Conservation (phyloP, 2,797 vertebrate genomes). For the Erpetoichthys calabaricus region DNA sequence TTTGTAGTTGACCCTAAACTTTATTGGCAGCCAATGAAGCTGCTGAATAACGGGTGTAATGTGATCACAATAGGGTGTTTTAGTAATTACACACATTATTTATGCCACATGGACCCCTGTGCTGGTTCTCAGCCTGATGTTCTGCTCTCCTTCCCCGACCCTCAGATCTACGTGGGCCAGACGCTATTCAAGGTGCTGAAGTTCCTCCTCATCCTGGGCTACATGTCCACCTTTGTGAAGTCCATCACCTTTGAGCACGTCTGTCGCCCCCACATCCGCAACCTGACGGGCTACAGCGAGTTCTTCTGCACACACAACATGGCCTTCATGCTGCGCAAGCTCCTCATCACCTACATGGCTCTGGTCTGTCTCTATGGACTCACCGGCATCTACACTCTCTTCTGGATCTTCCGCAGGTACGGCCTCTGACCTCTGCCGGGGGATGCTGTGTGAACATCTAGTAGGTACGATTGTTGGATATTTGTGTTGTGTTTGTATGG, state of each 20-base stretch:
- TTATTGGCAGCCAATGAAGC: no score
- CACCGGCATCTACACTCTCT: slow-evolving; percentile 49
- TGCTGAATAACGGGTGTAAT: no score
- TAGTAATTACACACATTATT: no score
- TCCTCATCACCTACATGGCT: slow-evolving; percentile 49
- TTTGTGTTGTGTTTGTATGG: no score
- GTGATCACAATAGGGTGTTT: no score
- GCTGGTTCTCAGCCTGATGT: not conserved
- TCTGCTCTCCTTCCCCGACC: no score
- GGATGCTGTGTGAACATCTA: no score
- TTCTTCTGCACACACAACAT: slow-evolving; percentile 61
- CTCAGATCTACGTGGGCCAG: slow-evolving; percentile 57
- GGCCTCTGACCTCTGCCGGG: slow-evolving; percentile 1
- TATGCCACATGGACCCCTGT: no score
- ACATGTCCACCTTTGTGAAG: slow-evolving; percentile 45
- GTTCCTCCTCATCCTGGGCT: slow-evolving; percentile 43
- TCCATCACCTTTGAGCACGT: slow-evolving; percentile 50
- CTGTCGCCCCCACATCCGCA: slow-evolving; percentile 40
- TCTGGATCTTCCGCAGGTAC: slow-evolving; percentile 56
- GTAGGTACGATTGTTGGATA: no score
- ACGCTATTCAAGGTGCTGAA: slow-evolving; percentile 52
- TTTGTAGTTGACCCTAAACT: no score
- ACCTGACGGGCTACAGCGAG: slow-evolving; percentile 44
- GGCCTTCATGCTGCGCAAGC: slow-evolving; percentile 52
- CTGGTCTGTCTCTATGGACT: slow-evolving; percentile 52